Conservation (phyloP, 2,888 invertebrate species). For the Gymnocheta viridis region DNA sequence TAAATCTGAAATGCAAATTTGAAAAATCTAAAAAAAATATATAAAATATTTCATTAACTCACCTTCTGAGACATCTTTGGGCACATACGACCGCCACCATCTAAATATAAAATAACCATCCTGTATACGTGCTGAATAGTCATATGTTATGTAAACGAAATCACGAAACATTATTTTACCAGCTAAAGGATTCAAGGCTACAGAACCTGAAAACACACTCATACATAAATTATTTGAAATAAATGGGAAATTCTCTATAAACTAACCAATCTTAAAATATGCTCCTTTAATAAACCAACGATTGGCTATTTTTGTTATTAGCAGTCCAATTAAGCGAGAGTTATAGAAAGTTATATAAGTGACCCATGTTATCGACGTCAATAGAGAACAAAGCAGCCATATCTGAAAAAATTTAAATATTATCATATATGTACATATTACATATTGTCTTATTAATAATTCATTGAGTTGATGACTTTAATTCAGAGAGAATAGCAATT, state of each 20-base stretch:
- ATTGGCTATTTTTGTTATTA: constrained; percentile 94
- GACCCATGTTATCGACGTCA: constrained; percentile 94
- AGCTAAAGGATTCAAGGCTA: constrained; percentile 96
- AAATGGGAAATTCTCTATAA: background rate
- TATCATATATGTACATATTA: too few relatives aligned
- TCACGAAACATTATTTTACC: constrained; percentile 99
- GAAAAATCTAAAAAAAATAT: background rate
- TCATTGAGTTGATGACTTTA: too few relatives aligned
- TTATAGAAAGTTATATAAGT: constrained; percentile 98
- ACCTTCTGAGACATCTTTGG: constrained; percentile 98
- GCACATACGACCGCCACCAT: constrained; percentile 98
- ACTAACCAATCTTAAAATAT: constrained; percentile 93
- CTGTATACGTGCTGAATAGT: constrained; percentile 95
- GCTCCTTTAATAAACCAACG: constrained; percentile 92
- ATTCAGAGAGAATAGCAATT: too few relatives aligned
- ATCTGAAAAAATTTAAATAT: constrained; percentile 81
- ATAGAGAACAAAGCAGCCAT: constrained; percentile 90
- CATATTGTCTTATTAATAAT: too few relatives aligned
- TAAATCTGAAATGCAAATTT: constrained; percentile 88
- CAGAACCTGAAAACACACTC: constrained; percentile 87
- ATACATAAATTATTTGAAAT: background rate
- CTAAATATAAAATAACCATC: constrained; percentile 98
- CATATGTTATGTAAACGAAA: constrained; percentile 95
- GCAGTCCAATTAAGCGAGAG: constrained; percentile 93
- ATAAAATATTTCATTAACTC: constrained; percentile 66